These are phyloP conservation scores for Didymodactylos carnosus DNA, from an alignment of 2,888 invertebrate species.

Conservation along the genomic window DNA sequence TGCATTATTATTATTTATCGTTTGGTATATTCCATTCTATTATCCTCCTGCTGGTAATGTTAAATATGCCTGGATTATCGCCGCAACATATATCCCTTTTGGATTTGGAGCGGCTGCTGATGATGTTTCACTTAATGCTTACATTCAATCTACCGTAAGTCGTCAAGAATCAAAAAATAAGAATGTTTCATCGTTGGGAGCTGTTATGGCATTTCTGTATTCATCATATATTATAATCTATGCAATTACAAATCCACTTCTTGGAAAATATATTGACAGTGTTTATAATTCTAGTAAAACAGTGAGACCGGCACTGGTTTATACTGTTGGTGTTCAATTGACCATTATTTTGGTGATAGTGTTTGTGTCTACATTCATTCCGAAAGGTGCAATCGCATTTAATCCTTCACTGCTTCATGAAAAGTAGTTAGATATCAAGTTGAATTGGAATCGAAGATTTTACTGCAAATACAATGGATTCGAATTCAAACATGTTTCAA, in stretches of 20 bases:
- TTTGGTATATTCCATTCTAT: background rate
- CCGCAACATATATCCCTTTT: background rate
- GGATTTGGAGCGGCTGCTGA: background rate
- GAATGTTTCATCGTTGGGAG: background rate
- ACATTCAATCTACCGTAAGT: background rate
- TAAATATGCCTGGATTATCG: background rate
- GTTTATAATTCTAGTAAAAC: background rate
- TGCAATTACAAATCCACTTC: background rate
- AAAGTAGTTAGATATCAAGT: no score
- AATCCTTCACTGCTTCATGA: background rate
- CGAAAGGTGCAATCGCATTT: background rate
- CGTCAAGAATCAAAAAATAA: background rate
- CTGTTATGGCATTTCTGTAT: background rate
- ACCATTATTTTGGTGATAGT: background rate
- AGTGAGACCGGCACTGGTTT: background rate
- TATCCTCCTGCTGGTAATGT: background rate
- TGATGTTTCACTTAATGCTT: background rate
- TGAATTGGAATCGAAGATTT: no score
- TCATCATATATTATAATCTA: background rate
- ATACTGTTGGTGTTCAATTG: background rate
- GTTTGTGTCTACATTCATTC: background rate
- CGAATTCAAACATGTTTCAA: no score
- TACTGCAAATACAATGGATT: no score
- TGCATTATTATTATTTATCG: background rate
- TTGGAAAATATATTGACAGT: background rate